A percentile compares a stretch with the other conserved stretches of the same genome.
Evolutionary conservation across 2,797 vertebrate genomes (phyloP).

Genomic region (Cossypha heuglini): DNA sequence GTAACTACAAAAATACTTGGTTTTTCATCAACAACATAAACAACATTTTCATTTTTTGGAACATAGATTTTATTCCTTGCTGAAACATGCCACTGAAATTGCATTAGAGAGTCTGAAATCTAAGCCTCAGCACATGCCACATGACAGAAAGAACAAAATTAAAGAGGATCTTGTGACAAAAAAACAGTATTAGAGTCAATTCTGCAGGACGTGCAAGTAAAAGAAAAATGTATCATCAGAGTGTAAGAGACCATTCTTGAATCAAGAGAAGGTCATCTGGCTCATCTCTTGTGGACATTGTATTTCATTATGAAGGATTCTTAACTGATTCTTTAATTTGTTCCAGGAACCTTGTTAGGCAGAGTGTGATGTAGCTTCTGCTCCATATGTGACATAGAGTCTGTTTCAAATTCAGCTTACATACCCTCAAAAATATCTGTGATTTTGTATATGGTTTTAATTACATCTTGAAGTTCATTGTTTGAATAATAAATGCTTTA

Average conservation of each 20-base stretch:
- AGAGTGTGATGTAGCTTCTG: not conserved
- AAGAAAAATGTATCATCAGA: not conserved
- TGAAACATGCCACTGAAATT: not conserved
- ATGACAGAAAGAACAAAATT: not conserved
- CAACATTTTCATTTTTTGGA: not conserved
- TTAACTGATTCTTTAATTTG: not conserved
- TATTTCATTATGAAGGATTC: not conserved
- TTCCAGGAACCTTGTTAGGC: not conserved
- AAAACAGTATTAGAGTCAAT: not conserved
- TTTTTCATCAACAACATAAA: not conserved
- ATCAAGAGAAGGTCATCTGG: not conserved
- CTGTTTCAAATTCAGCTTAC: not conserved
- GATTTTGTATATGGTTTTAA: not conserved
- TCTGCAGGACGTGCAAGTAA: not conserved
- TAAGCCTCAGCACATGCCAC: not conserved
- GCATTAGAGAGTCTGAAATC: not conserved
- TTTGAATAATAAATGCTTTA: not conserved
- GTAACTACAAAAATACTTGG: not conserved
- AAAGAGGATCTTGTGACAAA: not conserved
- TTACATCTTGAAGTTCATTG: not conserved
- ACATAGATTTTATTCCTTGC: not conserved
- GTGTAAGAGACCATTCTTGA: not conserved
- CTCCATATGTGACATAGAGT: not conserved
- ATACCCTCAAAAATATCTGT: not conserved
- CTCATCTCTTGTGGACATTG: not conserved